Evolutionary conservation across 1,140 invertebrate species (phyloP).

Genomic region (Drosophila asahinai): DNA sequence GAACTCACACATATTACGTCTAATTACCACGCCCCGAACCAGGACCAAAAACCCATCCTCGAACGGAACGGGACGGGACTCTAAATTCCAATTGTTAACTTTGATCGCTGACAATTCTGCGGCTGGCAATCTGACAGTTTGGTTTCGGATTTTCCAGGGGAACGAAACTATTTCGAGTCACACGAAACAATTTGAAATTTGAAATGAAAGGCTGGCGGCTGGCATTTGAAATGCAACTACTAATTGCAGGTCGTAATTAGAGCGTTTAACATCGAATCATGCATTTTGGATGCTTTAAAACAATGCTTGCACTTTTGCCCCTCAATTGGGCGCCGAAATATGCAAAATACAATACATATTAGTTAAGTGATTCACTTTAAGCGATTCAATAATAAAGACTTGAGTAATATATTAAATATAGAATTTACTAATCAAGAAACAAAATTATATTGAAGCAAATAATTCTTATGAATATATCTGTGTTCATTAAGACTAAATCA

Average conservation of each 20-base stretch:
- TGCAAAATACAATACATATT: no score
- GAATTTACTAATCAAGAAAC: no score
- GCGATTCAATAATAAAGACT: no score
- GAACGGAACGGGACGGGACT: neutral
- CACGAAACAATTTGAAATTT: slow-evolving; percentile 3
- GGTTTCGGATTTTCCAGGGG: slow-evolving; percentile 3
- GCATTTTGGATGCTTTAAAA: neutral
- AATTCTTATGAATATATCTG: no score
- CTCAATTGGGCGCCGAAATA: no score
- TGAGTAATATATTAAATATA: no score
- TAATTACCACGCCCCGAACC: slow-evolving; percentile 46
- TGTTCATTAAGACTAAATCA: neutral
- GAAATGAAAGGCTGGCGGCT: neutral
- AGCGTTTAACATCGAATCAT: neutral
- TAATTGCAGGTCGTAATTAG: neutral
- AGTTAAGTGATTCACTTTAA: no score
- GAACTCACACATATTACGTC: slow-evolving; percentile 48
- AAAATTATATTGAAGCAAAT: no score
- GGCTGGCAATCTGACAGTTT: slow-evolving; percentile 10
- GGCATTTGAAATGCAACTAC: slow-evolving; percentile 1
- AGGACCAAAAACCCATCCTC: neutral
- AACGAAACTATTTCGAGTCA: slow-evolving; percentile 6
- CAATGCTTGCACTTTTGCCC: no score
- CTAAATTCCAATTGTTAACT: slow-evolving; percentile 16
- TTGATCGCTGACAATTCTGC: slow-evolving; percentile 16